Base-by-base conservation (phyloP, 2,888 invertebrate species). In the Parnassius mnemosyne region DNA sequence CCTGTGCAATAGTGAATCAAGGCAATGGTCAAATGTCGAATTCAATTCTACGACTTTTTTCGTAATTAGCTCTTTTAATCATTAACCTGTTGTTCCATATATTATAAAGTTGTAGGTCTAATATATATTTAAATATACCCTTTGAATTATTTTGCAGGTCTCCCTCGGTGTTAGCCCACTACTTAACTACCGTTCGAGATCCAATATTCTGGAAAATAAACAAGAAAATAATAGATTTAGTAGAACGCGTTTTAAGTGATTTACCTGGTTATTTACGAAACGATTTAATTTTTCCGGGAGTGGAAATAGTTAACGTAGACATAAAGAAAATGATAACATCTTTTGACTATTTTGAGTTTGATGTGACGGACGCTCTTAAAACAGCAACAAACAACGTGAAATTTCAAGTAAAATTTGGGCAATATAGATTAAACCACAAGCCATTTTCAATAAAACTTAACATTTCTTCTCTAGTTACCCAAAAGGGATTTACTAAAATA, bases 371-470 rank as follows among this genome's bases (percentile, higher is more conserved):
- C 72, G 93, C 93, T 67, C 84, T 92, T n/a, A 86, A 83, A 77
- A 74, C 79, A 67, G 75, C 75, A 46, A 72, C 75, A 13, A 75
- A 68, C 61, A 81, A 81, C 59, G 78, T 78, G 5, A 79, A 80
- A 41, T 86, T 87, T 60, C 87, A 89, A 70, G 83, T 89, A 3
- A 89, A 87, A 73, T 80, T 91, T 63, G 78, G 78, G 52, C 95
- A 95, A 78, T 84, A 92, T 63, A 94, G 96, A 72, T 85, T 96
- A 59, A 95, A 94, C 78, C 94, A 95, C 83, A 94, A 95, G 70
- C 94, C 94, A 9, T 96, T 95, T 87, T 90, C 89, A 64, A 90
- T 94, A 69, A 93, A 93, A 77, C 85, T 95, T 52, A 91, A 92
- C 56, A 88, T 96, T 49, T 88, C 92, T 16, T 93, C 95, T 41